Base-by-base conservation (phyloP, 1,140 invertebrate species). In the Asbolus verrucosus region DNA sequence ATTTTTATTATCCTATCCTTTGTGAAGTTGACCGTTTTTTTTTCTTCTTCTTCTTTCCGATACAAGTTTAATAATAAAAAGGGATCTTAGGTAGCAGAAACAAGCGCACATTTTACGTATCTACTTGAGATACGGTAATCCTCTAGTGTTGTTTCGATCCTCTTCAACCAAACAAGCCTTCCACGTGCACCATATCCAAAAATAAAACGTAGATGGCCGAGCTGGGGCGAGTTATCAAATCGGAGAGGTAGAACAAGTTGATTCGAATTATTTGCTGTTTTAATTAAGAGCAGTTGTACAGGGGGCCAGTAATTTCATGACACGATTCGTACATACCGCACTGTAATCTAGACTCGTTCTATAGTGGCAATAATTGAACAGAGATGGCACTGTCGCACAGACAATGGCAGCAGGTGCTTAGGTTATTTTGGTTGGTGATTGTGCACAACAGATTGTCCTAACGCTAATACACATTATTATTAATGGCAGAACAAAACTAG, bases 1-100 rank as follows among this genome's bases (percentile, higher is more conserved):
- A 54, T 54, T 54, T 54, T 54, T 54, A 54, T 54, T 54, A 54
- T 54, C 46, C 46, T 54, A 54, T 54, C 46, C 46, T 54, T 30
- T 54, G 46, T 54, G 46, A 54, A 54, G 46, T 54, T 54, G 46
- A 54, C 46, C 46, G 46, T 19, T 54, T 54, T 27, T 27, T 54
- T 19, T 21, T 11, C 18, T 46, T 46, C 16, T n/a, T 54, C 21
- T 54, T 54, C 46, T 8, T 13, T 24, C 46, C 46, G 46, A 54
- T 46, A 19, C 46, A 9, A 21, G 46, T 54, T 54, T 54, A 54
- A 54, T 54, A 54, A 54, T 54, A 54, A 21, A 54, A 24, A 11
- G 27, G 46, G 9, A 54, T 54, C 21, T 54, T 54, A 27, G 46
- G 27, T 16, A 16, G 41, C 15, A 18, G 16, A 46, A 46, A 46